These are phyloP conservation scores for Pygoscelis adeliae DNA, from an alignment of 2,113 vertebrate genomes.

Conservation along the genomic window DNA sequence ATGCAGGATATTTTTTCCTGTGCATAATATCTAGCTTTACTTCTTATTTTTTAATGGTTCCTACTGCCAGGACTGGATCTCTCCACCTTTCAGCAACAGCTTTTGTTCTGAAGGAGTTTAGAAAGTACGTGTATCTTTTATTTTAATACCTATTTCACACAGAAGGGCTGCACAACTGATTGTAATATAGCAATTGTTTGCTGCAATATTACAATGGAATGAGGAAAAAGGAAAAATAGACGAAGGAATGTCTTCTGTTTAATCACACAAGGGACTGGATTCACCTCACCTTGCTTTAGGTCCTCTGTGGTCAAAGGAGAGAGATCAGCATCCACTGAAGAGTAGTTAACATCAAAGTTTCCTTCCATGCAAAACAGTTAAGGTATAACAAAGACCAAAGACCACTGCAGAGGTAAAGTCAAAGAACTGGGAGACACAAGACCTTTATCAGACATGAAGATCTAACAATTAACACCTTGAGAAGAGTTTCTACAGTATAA, in stretches of 20 bases:
- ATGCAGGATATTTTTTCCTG: not conserved
- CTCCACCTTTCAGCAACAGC: not conserved
- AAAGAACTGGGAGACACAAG: not conserved
- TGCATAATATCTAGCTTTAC: not conserved
- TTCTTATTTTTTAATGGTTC: not conserved
- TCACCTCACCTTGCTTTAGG: not conserved
- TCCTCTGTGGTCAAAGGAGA: not conserved
- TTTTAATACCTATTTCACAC: not conserved
- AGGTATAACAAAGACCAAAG: not conserved
- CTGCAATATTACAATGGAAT: not conserved
- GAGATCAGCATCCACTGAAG: not conserved
- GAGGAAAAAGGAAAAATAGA: not conserved
- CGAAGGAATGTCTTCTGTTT: not conserved
- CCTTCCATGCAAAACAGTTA: not conserved
- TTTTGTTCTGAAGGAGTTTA: not conserved
- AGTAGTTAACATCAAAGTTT: not conserved
- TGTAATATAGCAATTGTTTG: not conserved
- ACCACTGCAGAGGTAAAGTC: not conserved
- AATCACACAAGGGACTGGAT: not conserved
- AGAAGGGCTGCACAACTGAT: not conserved
- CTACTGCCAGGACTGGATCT: not conserved
- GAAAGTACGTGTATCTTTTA: not conserved
- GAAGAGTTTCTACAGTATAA: not conserved
- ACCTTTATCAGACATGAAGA: not conserved
- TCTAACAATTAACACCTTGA: not conserved